phyloP scores from a whole-genome alignment of 1,140 invertebrate species.

The Neelides sp. region DNA sequence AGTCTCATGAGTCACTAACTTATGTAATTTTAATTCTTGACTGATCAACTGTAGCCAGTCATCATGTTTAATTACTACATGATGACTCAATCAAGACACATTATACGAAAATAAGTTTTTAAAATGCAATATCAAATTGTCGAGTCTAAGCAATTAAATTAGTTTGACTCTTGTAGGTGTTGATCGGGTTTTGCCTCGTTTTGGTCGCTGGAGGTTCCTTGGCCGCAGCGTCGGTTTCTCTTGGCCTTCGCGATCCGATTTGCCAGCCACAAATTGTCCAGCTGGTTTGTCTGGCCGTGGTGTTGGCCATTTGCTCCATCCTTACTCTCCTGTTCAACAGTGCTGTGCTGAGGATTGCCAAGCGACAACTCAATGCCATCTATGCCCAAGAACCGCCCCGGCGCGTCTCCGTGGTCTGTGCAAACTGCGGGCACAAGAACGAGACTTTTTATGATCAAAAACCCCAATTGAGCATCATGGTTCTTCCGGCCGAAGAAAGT shows the following conservation, averaged over 20 bases:
- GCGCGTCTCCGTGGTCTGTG: constrained; percentile 25
- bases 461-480: constrained; percentile 23
- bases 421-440: constrained; percentile 29
- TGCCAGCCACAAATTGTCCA: constrained; percentile 28
- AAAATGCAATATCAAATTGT: no score
- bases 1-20: no score
- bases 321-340: constrained; percentile 30
- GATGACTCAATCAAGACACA: no score
- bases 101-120: no score
- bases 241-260: constrained; percentile 22
- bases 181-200: constrained; percentile 27
- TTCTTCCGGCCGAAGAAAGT: background rate
- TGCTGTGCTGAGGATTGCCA: constrained; percentile 28
- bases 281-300: constrained; percentile 25
- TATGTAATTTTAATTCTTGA: no score
- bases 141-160: no score
- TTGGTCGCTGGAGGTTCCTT: constrained; percentile 17
- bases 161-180: constrained; percentile 21
- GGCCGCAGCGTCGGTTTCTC: constrained; percentile 21
- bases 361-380: constrained; percentile 29
- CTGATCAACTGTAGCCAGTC: no score
- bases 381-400: constrained; percentile 20
- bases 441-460: no score
- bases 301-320: constrained; percentile 28
- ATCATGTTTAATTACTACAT: no score